A percentile compares a stretch with the other conserved stretches of the same genome.
Evolutionary conservation across 2,888 invertebrate genomes (phyloP).

Genomic region (Mimachlamys varia): DNA sequence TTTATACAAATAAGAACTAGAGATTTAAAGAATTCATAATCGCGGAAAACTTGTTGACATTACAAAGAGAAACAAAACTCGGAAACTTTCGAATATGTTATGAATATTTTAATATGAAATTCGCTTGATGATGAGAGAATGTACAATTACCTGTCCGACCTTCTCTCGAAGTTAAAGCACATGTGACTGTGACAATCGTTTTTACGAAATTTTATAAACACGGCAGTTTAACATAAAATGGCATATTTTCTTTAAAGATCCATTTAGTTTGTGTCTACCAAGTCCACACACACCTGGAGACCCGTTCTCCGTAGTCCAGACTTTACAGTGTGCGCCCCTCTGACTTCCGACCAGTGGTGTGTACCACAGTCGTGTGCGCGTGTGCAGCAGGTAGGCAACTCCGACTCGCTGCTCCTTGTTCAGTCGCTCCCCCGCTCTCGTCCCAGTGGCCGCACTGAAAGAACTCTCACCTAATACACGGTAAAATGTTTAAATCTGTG

Average conservation of each 20-base stretch:
- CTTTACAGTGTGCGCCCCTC: not conserved
- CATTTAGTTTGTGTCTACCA: not conserved
- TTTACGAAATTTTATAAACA: not conserved
- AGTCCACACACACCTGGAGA: not conserved
- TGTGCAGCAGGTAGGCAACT: not conserved
- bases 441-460: not conserved
- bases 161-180: not conserved
- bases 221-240: not conserved
- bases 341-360: no score
- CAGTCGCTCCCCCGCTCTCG: not conserved
- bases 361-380: no score
- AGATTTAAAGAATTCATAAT: not conserved
- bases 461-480: not conserved
- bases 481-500: not conserved
- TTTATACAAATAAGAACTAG: no score
- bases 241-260: not conserved
- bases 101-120: conserved; percentile 28
- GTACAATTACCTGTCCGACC: not conserved
- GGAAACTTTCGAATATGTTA: not conserved
- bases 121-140: conserved; percentile 25
- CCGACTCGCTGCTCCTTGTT: not conserved
- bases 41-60: not conserved
- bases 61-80: not conserved
- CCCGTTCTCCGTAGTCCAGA: not conserved
- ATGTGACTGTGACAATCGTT: not conserved